Conservation (phyloP, 2,888 invertebrate genomes). For the Drosophila paranaensis region DNA sequence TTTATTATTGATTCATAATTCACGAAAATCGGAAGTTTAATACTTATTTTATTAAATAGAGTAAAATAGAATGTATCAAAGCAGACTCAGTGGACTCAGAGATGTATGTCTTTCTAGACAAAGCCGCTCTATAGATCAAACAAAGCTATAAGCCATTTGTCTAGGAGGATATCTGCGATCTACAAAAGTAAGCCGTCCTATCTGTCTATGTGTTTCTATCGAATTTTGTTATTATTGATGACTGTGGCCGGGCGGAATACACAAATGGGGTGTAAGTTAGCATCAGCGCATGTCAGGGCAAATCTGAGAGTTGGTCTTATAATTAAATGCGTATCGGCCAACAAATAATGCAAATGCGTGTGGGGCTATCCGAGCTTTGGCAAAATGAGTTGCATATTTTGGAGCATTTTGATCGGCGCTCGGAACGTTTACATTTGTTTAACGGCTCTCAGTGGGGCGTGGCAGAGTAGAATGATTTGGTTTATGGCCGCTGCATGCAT, state of each 20-base stretch:
- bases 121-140: too few relatives aligned
- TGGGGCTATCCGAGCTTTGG: constrained; percentile 23
- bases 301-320: constrained; percentile 43
- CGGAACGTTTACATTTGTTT: constrained; percentile 54
- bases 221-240: constrained; percentile 2
- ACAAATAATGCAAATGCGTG: constrained; percentile 70
- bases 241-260: not conserved
- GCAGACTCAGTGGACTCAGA: too few relatives aligned
- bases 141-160: too few relatives aligned
- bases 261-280: constrained; percentile 4
- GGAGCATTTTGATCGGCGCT: constrained; percentile 42
- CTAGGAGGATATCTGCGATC: too few relatives aligned
- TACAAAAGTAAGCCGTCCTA: not conserved
- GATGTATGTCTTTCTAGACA: too few relatives aligned
- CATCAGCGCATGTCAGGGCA: constrained; percentile 21
- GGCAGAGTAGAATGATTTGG: constrained; percentile 70
- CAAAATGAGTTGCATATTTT: constrained; percentile 71
- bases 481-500: constrained; percentile 75
- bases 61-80: too few relatives aligned
- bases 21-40: too few relatives aligned
- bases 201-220: too few relatives aligned
- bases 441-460: constrained; percentile 63
- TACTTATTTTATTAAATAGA: too few relatives aligned
- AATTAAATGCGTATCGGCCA: constrained; percentile 75
- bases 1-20: too few relatives aligned